Evolutionary conservation across 2,888 invertebrate genomes (phyloP), one percentile per base, ranked within the genome.

Genomic region (Antitype chi): DNA sequence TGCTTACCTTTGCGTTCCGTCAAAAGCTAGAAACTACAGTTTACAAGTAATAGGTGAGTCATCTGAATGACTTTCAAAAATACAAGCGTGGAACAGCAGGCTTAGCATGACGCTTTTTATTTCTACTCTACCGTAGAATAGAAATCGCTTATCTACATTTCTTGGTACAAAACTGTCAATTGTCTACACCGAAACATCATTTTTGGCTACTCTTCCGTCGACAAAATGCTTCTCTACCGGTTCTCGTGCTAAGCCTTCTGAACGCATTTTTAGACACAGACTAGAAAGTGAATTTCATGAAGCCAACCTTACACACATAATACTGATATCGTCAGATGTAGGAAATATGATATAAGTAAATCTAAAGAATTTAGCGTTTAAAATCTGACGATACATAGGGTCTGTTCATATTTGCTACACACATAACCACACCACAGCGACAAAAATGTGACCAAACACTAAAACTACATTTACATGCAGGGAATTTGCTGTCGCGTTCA

Each of bases 191-290:
- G n/a, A n/a, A n/a, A n/a, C n/a, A n/a, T n/a, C n/a, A n/a, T n/a
- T n/a, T n/a, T n/a, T n/a, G n/a, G n/a, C n/a, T n/a, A n/a, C n/a
- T n/a, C n/a, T n/a, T n/a, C n/a, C n/a, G n/a, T n/a, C n/a, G n/a
- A n/a, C n/a, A n/a, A n/a, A n/a, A n/a, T n/a, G n/a, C n/a, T n/a
- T n/a, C n/a, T n/a, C n/a, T n/a, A n/a, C n/a, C n/a, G n/a, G n/a
- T n/a, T n/a, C n/a, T n/a, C n/a, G n/a, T n/a, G n/a, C n/a, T n/a
- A n/a, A n/a, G n/a, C n/a, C n/a, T n/a, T n/a, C n/a, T n/a, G 68
- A 84, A 84, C 76, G 78, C 76, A 72, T 55, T 73, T 68, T 75
- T 70, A 76, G 74, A 85, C 70, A 60, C 55, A 86, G 87, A 87
- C 87, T 88, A 88, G 79, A 78, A 81, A 81, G 76, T 81, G 57